Evolutionary conservation across 1,140 invertebrate genomes (phyloP), one percentile per base, ranked within the genome.

Genomic region (Bursaphelenchus mucronatus): DNA sequence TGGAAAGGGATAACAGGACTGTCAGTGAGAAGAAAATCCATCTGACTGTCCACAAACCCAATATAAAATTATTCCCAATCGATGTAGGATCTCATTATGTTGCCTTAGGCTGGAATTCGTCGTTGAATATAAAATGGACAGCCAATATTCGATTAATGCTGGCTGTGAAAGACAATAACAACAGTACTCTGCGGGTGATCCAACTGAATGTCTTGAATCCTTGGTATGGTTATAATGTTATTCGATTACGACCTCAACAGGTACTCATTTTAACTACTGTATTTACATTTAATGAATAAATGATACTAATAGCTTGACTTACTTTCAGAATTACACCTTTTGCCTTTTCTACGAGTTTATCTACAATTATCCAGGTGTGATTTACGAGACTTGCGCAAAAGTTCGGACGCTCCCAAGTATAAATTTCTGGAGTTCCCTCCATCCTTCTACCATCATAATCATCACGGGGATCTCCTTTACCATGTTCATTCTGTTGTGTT

Each of bases 81-180:
- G 76, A 79, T 30, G 51, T 75, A n/a, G 73, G 73, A 39, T 79
- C 73, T 0, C 76, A 75, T 59, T 75, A 79, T 62, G 69, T 76
- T 5, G 61, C 76, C 0, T 49, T 75, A 43, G 59, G 47, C 11
- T 75, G 73, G 73, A 75, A 75, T 49, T 49, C 66, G 47, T 72
- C 73, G 17, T 57, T 79, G 62, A 63, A 56, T 44, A 49, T 78
- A 17, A 50, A 72, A 44, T 74, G 73, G 19, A 39, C 52, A 15
- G 70, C 55, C 19, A 68, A 61, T 44, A 72, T 71, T 11, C 50
- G 56, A 3, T 30, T 71, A 17, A 76, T 64, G n/a, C 40, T 73
- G 47, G 54, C 65, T 15, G 73, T 73, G n/a, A 40, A 59, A 43
- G 66, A 76, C 46, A 61, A 46, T 52, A 45, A 67, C 43, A 50